These are phyloP conservation scores for Xanthorhoe spadicearia DNA, from an alignment of 2,888 invertebrate species.

Conservation along the genomic window DNA sequence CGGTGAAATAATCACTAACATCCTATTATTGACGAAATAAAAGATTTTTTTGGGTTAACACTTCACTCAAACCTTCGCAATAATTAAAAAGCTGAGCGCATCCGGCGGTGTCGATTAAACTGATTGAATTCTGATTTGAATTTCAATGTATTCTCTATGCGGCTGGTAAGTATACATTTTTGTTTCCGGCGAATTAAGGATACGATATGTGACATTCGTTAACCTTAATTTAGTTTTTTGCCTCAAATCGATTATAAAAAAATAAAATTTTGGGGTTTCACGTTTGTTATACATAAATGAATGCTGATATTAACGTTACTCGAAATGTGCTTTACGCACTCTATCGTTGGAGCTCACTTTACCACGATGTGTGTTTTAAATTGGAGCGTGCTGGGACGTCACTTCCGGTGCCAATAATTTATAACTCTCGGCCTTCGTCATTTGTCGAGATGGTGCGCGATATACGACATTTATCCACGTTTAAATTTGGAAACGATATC, in stretches of 20 bases:
- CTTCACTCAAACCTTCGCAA: constrained; percentile 71
- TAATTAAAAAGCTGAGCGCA: constrained; percentile 75
- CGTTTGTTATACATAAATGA: background rate
- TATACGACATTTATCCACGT: constrained; percentile 77
- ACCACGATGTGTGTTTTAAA: constrained; percentile 72
- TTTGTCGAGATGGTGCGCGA: constrained; percentile 76
- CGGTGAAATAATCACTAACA: constrained; percentile 55
- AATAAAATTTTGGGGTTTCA: constrained; percentile 35
- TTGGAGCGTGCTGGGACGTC: constrained; percentile 80
- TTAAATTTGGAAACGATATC: constrained; percentile 76
- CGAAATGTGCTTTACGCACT: constrained; percentile 7
- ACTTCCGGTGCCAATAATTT: constrained; percentile 83
- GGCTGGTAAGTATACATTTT: constrained; percentile 58
- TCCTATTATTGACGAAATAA: constrained; percentile 54
- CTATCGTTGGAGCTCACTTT: constrained; percentile 51
- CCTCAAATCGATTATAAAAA: constrained; percentile 32
- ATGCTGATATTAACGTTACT: constrained; percentile 22
- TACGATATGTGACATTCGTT: constrained; percentile 61
- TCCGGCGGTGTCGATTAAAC: constrained; percentile 71
- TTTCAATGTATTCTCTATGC: constrained; percentile 72
- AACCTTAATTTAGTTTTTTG: constrained; percentile 62
- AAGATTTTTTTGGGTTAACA: constrained; percentile 61
- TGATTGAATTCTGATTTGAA: constrained; percentile 77
- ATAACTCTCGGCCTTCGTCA: constrained; percentile 79
- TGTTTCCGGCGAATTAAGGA: constrained; percentile 72